These are phyloP conservation scores for Drosophila kurseongensis DNA, from an alignment of 1,140 invertebrate genomes.

Conservation along the genomic window DNA sequence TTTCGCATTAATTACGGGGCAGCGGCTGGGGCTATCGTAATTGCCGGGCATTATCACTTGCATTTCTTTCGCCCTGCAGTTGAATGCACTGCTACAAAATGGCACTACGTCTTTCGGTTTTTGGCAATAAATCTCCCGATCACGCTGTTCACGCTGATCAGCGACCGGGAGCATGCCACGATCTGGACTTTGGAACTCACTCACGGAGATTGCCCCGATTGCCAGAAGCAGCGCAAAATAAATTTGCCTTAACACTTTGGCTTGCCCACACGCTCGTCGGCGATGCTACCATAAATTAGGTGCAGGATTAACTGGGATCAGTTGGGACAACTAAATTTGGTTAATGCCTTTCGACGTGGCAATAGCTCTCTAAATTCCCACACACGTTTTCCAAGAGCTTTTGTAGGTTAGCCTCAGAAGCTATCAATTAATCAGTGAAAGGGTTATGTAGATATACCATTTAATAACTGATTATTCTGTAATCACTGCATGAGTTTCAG, in stretches of 20 bases:
- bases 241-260: slow-evolving; percentile 42
- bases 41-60: slow-evolving; percentile 58
- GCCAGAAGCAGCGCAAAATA: slow-evolving; percentile 44
- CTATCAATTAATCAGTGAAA: slow-evolving; percentile 27
- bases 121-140: slow-evolving; percentile 29
- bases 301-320: slow-evolving; percentile 30
- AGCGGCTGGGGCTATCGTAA: slow-evolving; percentile 49
- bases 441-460: not conserved
- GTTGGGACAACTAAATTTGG: not conserved
- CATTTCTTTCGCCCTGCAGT: slow-evolving; percentile 46
- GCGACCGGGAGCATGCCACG: slow-evolving; percentile 55
- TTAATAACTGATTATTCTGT: slow-evolving; percentile 12
- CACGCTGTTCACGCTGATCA: slow-evolving; percentile 55
- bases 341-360: not conserved
- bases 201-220: slow-evolving; percentile 58
- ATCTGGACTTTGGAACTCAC: slow-evolving; percentile 69
- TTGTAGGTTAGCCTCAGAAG: slow-evolving; percentile 35
- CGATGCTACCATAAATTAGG: slow-evolving; percentile 27
- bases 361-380: slow-evolving; percentile 11
- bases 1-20: slow-evolving; percentile 57
- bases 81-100: slow-evolving; percentile 68
- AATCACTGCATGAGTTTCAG: slow-evolving; percentile 16
- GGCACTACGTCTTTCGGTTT: slow-evolving; percentile 10
- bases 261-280: slow-evolving; percentile 14
- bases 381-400: slow-evolving; percentile 13